Evolutionary conservation across 2,113 vertebrate species (phyloP).

Genomic region (Potamarius usumacintae): DNA sequence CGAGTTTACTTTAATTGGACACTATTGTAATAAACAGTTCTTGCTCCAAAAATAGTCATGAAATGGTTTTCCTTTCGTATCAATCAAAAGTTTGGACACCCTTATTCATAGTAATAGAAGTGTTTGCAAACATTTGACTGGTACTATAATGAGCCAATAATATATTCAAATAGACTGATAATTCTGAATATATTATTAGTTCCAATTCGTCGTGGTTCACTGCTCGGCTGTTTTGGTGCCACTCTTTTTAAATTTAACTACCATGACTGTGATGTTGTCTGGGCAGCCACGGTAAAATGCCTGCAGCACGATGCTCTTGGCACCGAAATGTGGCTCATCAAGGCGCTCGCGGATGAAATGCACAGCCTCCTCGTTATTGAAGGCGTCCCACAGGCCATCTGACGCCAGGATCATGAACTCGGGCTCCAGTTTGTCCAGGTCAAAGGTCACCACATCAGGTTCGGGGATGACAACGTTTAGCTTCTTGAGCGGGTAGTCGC

Average conservation of each 20-base stretch:
- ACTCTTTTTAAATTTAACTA: slow-evolving; percentile 93
- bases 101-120: no score
- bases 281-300: slow-evolving; percentile 97
- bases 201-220: slow-evolving; percentile 51
- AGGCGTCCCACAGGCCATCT: slow-evolving; percentile 97
- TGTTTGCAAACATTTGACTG: slow-evolving; percentile 44
- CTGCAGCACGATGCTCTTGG: slow-evolving; percentile 97
- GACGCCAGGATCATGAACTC: slow-evolving; percentile 98
- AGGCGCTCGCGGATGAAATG: slow-evolving; percentile 94
- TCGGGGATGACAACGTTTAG: slow-evolving; percentile 94
- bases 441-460: slow-evolving; percentile 92
- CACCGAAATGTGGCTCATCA: slow-evolving; percentile 94
- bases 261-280: slow-evolving; percentile 99
- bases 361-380: slow-evolving; percentile 97
- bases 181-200: slow-evolving; percentile 1
- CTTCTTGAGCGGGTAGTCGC: slow-evolving; percentile 97
- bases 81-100: not conserved
- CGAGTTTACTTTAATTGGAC: slow-evolving; percentile 7
- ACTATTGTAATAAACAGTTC: slow-evolving; percentile 60
- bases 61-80: slow-evolving; percentile 43
- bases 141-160: slow-evolving; percentile 47
- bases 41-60: slow-evolving; percentile 55
- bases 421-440: slow-evolving; percentile 94
- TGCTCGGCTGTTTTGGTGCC: slow-evolving; percentile 82
- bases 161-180: not conserved